A percentile compares a stretch with the other conserved stretches of the same genome.
Conservation (phyloP, 2,113 vertebrate species). For the Gallinago media region DNA sequence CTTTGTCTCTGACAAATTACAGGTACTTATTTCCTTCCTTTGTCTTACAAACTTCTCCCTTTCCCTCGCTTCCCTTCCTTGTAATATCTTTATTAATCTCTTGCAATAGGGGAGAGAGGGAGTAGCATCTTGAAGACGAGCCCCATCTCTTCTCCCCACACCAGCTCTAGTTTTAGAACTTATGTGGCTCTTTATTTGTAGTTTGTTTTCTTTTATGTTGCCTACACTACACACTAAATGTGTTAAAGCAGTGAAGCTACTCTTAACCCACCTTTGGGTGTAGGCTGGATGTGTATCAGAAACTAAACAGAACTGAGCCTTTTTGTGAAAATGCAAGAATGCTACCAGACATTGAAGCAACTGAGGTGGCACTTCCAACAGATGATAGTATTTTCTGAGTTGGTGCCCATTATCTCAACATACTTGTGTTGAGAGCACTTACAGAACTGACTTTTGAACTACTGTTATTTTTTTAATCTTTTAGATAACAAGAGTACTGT, state of each 20-base stretch:
- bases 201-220: not conserved
- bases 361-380: not conserved
- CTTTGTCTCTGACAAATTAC: slow-evolving; percentile 66
- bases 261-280: not conserved
- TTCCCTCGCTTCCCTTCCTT: slow-evolving; percentile 29
- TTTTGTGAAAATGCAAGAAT: not conserved
- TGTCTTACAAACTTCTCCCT: slow-evolving; percentile 57
- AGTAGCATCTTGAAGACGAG: slow-evolving; percentile 34
- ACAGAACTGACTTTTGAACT: not conserved
- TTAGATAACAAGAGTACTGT: not conserved
- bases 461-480: not conserved
- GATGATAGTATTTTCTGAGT: not conserved
- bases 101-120: slow-evolving; percentile 2
- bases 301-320: not conserved
- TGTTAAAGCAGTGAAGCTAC: not conserved
- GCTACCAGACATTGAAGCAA: not conserved
- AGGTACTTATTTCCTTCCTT: slow-evolving; percentile 72
- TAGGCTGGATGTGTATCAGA: not conserved
- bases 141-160: not conserved
- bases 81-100: slow-evolving; percentile 57
- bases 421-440: not conserved
- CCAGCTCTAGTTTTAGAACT: slow-evolving; percentile 17
- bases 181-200: not conserved
- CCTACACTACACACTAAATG: not conserved
- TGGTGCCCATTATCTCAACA: not conserved